phyloP scores from a whole-genome alignment of 2,888 invertebrate genomes.

The Melinopterus prodromus region DNA sequence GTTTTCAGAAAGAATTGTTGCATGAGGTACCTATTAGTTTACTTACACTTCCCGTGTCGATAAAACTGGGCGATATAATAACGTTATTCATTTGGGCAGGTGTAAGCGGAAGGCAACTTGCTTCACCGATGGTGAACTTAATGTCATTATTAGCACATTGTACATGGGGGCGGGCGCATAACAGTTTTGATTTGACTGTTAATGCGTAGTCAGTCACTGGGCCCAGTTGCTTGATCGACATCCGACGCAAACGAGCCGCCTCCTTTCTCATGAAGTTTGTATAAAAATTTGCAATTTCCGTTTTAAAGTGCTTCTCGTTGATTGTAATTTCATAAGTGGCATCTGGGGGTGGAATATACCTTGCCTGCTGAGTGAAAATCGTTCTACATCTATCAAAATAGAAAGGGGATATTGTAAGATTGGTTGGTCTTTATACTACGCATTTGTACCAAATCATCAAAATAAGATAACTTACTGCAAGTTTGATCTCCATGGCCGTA shows the following conservation, averaged over 20 bases:
- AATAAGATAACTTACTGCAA: conserved; percentile 31
- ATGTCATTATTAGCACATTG: not conserved
- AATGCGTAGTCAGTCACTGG: conserved; percentile 16
- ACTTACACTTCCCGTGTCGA: conserved; percentile 20
- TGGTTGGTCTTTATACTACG: conserved; percentile 15
- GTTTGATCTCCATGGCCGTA: conserved; percentile 51
- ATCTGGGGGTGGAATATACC: conserved; percentile 43
- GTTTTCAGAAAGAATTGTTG: too few species aligned
- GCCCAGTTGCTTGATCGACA: not conserved
- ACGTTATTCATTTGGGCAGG: conserved; percentile 59
- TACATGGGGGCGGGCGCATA: not conserved
- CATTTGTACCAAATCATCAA: not conserved
- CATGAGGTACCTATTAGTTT: not conserved
- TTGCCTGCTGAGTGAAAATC: conserved; percentile 52
- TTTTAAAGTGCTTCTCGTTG: conserved; percentile 42
- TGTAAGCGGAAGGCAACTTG: conserved; percentile 52
- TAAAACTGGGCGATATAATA: conserved; percentile 52
- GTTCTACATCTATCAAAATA: conserved; percentile 49
- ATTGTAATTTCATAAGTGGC: conserved; percentile 46
- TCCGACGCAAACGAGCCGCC: not conserved
- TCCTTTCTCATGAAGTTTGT: conserved; percentile 39
- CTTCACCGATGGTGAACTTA: not conserved
- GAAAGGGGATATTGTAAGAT: not conserved
- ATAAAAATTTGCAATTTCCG: conserved; percentile 41
- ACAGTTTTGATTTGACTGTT: not conserved